Conservation (phyloP, 2,888 invertebrate species). For the Eubasilissa splendida region DNA sequence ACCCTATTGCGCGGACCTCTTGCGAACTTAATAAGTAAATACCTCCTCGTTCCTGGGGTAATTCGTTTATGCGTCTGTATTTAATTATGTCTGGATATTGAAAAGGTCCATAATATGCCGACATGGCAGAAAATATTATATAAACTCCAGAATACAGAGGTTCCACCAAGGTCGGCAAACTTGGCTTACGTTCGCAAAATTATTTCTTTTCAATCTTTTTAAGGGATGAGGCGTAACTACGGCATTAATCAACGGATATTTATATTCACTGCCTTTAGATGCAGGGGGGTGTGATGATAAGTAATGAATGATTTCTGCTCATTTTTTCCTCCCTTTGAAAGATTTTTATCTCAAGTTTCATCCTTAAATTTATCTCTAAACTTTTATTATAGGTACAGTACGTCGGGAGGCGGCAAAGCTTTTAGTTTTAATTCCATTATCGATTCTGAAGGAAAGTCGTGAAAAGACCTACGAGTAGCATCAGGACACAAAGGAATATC, state of each 20-base stretch:
- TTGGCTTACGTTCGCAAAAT: conserved; percentile 18
- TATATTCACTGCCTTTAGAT: neutral
- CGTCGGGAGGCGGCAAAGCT: too few species aligned
- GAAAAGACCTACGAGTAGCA: too few species aligned
- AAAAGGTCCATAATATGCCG: conserved; percentile 23
- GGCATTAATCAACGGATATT: conserved; percentile 8
- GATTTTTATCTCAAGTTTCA: too few species aligned
- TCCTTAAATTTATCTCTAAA: too few species aligned
- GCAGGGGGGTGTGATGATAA: too few species aligned
- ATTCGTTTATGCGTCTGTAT: conserved; percentile 23
- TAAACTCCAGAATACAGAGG: neutral
- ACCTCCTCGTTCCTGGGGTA: conserved; percentile 19
- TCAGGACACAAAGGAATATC: too few species aligned
- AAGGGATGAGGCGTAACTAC: neutral
- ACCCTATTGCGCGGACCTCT: conserved; percentile 9
- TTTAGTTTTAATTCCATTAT: too few species aligned
- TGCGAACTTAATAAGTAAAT: conserved; percentile 20
- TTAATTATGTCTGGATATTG: conserved; percentile 33
- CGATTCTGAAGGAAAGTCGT: too few species aligned
- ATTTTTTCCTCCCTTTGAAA: too few species aligned
- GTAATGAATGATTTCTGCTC: too few species aligned
- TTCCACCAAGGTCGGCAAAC: neutral
- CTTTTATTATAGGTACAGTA: too few species aligned
- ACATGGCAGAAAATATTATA: conserved; percentile 2
- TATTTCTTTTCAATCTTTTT: conserved; percentile 2